A percentile compares a stretch with the other conserved stretches of the same genome.
Evolutionary conservation across 2,888 invertebrate species (phyloP).

Genomic region (Aromia moschata): DNA sequence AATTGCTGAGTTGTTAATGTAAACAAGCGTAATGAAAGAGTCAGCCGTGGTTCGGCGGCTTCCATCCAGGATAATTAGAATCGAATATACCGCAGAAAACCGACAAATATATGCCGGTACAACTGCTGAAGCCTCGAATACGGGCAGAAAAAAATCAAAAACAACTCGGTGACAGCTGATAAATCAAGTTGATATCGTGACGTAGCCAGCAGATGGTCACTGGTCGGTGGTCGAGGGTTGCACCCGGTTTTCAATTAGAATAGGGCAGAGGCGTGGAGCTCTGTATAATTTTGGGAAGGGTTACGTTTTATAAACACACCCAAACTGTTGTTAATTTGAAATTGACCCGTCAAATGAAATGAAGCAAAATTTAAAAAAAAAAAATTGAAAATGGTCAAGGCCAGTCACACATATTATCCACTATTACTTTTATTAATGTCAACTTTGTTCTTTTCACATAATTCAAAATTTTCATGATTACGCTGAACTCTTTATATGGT

Average conservation of each 20-base stretch:
- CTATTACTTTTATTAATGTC: too few species aligned
- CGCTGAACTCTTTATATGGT: too few species aligned
- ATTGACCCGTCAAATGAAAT: too few species aligned
- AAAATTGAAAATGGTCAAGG: too few species aligned
- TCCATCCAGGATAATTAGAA: constrained; percentile 1
- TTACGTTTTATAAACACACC: too few species aligned
- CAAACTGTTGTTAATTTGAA: too few species aligned
- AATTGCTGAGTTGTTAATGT: not conserved
- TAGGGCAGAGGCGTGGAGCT: constrained; percentile 10
- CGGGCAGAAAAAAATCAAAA: constrained; percentile 22
- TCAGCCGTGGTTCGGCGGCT: not conserved
- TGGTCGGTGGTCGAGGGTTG: constrained; percentile 31
- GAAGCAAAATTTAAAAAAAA: too few species aligned
- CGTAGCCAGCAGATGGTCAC: constrained; percentile 41
- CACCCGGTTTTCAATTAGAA: constrained; percentile 17
- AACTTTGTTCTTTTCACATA: too few species aligned
- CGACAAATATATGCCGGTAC: constrained; percentile 14
- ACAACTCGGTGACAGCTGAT: constrained; percentile 23
- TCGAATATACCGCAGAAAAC: constrained; percentile 14
- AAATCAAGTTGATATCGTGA: constrained; percentile 36
- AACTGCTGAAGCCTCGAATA: constrained; percentile 12
- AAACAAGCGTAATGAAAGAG: constrained; percentile 1
- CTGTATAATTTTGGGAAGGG: too few species aligned
- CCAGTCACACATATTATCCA: too few species aligned
- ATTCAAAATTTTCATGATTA: too few species aligned